phyloP scores from a whole-genome alignment of 1,140 invertebrate genomes.

The Trialeurodes vaporariorum region DNA sequence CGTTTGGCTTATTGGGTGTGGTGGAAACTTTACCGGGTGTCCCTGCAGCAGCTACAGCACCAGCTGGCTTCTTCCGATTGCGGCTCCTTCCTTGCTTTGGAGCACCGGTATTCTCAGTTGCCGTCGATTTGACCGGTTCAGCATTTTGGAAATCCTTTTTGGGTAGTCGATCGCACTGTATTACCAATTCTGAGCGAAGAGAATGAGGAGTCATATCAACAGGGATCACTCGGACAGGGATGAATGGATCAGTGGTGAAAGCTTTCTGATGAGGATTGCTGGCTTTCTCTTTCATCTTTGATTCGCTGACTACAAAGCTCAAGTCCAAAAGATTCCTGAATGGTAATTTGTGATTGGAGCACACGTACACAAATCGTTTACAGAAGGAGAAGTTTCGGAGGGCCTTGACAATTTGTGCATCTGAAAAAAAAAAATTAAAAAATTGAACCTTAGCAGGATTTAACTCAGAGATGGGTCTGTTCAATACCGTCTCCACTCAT shows the following conservation, averaged over 20 bases:
- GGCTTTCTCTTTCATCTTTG: background rate
- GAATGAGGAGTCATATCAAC: constrained; percentile 93
- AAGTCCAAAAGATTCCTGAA: constrained; percentile 85
- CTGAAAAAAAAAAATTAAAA: constrained; percentile 23
- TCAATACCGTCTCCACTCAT: no score
- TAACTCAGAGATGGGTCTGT: no score
- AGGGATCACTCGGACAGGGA: constrained; percentile 63
- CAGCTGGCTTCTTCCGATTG: background rate
- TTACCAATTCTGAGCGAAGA: constrained; percentile 74
- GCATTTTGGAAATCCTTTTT: constrained; percentile 1
- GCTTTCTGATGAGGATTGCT: constrained; percentile 9
- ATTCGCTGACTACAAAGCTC: constrained; percentile 36
- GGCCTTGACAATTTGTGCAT: constrained; percentile 40
- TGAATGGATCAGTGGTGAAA: constrained; percentile 47
- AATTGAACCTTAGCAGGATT: no score
- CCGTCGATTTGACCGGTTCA: constrained; percentile 5
- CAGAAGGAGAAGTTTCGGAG: constrained; percentile 63
- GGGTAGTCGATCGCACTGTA: constrained; percentile 58
- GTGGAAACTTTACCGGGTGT: background rate
- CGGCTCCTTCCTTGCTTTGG: background rate
- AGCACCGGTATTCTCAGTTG: background rate
- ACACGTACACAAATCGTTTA: constrained; percentile 74
- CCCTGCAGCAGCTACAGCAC: constrained; percentile 1
- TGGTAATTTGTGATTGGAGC: constrained; percentile 77
- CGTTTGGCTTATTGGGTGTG: background rate